A percentile compares a stretch with the other conserved stretches of the same genome.
Conservation (phyloP, 2,888 invertebrate genomes). For the Ectropis crepuscularia region DNA sequence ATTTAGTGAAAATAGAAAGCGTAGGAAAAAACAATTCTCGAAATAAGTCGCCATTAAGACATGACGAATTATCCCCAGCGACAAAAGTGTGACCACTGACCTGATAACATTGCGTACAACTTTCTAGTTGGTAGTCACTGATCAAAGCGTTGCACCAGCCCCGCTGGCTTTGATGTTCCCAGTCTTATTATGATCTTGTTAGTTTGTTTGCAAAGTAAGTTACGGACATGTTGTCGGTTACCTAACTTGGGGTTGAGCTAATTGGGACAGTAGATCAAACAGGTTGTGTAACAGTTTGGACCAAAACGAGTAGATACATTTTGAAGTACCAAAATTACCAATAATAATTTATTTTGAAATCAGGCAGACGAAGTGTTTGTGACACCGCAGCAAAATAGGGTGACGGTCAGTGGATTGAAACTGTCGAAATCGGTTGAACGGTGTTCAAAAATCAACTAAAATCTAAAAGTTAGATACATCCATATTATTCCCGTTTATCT, state of each 20-base stretch:
- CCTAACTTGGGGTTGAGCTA: background rate
- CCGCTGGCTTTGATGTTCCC: conserved; percentile 38
- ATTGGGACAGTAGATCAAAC: background rate
- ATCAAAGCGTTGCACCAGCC: conserved; percentile 25
- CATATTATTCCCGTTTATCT: no score
- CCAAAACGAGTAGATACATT: no score
- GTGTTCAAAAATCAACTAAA: no score
- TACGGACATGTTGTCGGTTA: conserved; percentile 8
- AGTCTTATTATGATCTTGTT: conserved; percentile 33
- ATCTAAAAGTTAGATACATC: no score
- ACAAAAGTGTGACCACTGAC: background rate
- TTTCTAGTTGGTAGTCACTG: conserved; percentile 20
- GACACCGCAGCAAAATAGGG: no score
- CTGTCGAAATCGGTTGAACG: no score
- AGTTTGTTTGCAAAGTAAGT: conserved; percentile 14
- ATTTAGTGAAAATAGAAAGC: background rate
- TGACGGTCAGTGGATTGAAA: no score
- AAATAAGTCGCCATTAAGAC: no score
- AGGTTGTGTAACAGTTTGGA: background rate
- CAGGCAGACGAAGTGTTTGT: no score
- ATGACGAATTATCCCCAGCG: background rate
- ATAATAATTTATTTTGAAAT: no score
- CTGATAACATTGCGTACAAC: background rate
- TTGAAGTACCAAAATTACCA: no score
- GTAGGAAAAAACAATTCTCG: no score